Evolutionary conservation across 1,140 invertebrate genomes (phyloP).

Genomic region (Drosophila melanogaster): DNA sequence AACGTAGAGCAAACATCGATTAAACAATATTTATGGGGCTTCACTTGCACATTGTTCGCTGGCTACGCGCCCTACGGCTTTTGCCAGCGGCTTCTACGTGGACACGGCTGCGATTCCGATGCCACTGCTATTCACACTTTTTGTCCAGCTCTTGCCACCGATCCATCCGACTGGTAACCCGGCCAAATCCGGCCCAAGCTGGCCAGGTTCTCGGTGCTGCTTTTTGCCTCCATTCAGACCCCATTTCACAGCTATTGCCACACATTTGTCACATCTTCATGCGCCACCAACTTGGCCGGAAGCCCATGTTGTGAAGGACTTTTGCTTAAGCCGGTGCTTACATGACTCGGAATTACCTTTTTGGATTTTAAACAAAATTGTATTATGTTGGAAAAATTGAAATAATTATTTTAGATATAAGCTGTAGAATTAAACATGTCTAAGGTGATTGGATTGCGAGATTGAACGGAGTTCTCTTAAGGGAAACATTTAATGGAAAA

Average conservation of each 20-base stretch:
- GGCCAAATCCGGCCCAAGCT: conserved; percentile 40
- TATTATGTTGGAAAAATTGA: too few relatives aligned
- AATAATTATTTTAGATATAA: too few relatives aligned
- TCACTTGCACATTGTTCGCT: conserved; percentile 83
- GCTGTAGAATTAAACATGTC: too few relatives aligned
- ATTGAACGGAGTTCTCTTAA: too few relatives aligned
- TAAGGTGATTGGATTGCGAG: too few relatives aligned
- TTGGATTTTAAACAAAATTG: too few relatives aligned
- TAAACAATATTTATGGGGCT: conserved; percentile 85
- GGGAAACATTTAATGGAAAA: too few relatives aligned
- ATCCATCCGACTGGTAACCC: not conserved
- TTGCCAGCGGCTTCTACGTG: conserved; percentile 23
- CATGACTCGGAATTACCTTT: not conserved
- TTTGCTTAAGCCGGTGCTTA: not conserved
- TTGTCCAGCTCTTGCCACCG: not conserved
- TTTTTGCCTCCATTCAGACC: conserved; percentile 16
- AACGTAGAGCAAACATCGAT: conserved; percentile 85
- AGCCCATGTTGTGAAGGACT: conserved; percentile 26
- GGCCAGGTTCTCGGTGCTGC: conserved; percentile 18
- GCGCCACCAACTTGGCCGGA: not conserved
- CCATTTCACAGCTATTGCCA: conserved; percentile 10
- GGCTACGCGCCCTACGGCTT: conserved; percentile 55
- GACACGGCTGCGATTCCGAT: conserved; percentile 51
- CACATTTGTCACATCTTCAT: conserved; percentile 12
- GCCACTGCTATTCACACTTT: conserved; percentile 14